Conservation (phyloP, 1,140 invertebrate species). For the Marisa cornuarietis region DNA sequence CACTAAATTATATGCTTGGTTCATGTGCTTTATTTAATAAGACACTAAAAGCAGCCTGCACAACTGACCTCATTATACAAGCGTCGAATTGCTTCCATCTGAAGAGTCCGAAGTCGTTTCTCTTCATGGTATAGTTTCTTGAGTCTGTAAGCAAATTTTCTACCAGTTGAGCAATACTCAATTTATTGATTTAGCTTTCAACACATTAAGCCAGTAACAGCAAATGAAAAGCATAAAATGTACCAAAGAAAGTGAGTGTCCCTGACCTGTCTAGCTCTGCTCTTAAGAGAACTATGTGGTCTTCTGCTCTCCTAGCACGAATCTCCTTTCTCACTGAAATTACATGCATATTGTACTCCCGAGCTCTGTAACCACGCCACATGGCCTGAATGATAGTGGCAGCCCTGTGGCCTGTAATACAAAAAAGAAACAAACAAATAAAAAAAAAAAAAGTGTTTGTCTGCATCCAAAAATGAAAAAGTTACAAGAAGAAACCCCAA, state of each 20-base stretch:
- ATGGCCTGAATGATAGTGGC: conserved; percentile 86
- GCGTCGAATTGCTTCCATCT: conserved; percentile 89
- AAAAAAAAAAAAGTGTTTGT: too few relatives aligned
- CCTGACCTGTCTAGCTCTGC: conserved; percentile 71
- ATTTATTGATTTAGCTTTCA: neutral
- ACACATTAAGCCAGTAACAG: neutral
- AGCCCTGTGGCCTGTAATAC: conserved; percentile 66
- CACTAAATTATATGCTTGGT: too few relatives aligned
- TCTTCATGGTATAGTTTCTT: conserved; percentile 75
- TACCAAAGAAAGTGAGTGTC: neutral
- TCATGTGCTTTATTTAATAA: too few relatives aligned
- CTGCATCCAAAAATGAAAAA: too few relatives aligned
- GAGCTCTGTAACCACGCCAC: conserved; percentile 86
- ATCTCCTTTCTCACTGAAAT: conserved; percentile 80
- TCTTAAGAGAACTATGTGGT: conserved; percentile 74
- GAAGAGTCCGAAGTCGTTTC: conserved; percentile 83
- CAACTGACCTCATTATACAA: conserved; percentile 84
- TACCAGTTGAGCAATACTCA: neutral
- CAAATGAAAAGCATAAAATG: neutral
- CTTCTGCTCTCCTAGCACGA: conserved; percentile 81
- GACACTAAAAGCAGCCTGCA: neutral
- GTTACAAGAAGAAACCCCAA: too few relatives aligned
- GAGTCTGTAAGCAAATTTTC: conserved; percentile 43
- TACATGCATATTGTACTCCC: conserved; percentile 80
- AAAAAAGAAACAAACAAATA: too few relatives aligned